Evolutionary conservation across 2,888 invertebrate genomes (phyloP), one percentile per base, ranked within the genome.

Genomic region (Epinotia brunnichana): DNA sequence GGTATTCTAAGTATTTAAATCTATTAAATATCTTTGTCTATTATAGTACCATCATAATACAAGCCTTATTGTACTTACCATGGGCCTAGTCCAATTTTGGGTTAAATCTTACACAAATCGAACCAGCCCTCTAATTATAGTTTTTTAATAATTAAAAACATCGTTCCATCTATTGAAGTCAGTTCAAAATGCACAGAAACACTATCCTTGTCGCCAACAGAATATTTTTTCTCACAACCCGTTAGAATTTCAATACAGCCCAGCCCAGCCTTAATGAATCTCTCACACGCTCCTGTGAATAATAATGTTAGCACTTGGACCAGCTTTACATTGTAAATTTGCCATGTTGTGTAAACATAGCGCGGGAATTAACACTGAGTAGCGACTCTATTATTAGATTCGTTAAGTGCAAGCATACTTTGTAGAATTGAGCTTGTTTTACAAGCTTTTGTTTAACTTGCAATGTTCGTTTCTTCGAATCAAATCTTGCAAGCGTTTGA

Each of bases 291-390:
- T 54, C 61, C 77, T 71, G 77, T 80, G 81, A 83, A 83, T 84
- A 83, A 83, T 81, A 79, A 82, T 79, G 75, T 77, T 77, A 72
- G 76, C 75, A 78, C 78, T 79, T 78, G 79, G 75, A 69, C 67
- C 76, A 67, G 72, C 80, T 81, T 81, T 79, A 83, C 83, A 82
- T 79, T 80, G 82, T 83, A 83, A 85, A 83, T 81, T 81, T 79
- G 80, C 77, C 78, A 64, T 74, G 78, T 78, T 78, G 74, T 78
- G 81, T 80, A 80, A 80, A 78, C 78, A 79, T 75, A 76, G 63
- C 74, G 24, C 35, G 56, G 73, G 82, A 84, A 84, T 84, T 84
- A 84, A 81, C 79, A 82, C 83, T 81, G 78, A 81, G 76, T 74
- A 78, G 69, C 75, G 48, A 79, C 77, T 79, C 74, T 79, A 82